Conservation (phyloP, 2,888 invertebrate genomes). For the Xylocampa areola region DNA sequence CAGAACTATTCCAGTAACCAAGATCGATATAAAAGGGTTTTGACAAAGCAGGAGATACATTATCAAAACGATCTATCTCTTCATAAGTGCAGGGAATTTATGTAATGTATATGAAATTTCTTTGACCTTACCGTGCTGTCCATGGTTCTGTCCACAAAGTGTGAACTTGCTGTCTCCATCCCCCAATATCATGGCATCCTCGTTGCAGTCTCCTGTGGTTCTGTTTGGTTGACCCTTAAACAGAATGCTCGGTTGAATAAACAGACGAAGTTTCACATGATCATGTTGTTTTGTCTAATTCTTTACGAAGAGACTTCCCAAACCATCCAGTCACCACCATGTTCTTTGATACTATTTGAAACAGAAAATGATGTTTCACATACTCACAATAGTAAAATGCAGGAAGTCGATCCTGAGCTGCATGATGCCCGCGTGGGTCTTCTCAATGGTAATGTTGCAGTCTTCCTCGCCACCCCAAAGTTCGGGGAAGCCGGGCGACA, state of each 20-base stretch:
- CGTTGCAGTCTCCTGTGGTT: conserved; percentile 94
- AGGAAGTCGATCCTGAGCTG: conserved; percentile 95
- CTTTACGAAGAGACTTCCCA: no score
- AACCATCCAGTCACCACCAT: no score
- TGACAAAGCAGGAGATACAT: no score
- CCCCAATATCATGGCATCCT: conserved; percentile 92
- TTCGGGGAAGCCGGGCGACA: conserved; percentile 95
- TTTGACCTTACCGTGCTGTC: conserved; percentile 95
- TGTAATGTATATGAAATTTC: no score
- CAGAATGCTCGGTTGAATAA: no score
- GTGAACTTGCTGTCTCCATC: conserved; percentile 90
- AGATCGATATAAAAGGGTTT: no score
- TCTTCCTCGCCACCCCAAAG: conserved; percentile 91
- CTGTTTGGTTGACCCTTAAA: conserved; percentile 94
- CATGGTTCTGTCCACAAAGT: conserved; percentile 95
- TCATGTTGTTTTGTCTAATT: no score
- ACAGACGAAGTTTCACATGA: no score
- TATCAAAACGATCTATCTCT: no score
- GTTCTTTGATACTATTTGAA: no score
- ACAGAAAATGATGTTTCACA: not conserved
- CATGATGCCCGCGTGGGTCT: conserved; percentile 94
- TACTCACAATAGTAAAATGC: conserved; percentile 94
- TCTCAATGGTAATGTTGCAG: conserved; percentile 93
- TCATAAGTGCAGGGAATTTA: no score
- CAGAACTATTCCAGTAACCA: no score